Evolutionary conservation across 92 coral and sea anemone species (phyloP).

Genomic region (Actinostola sp.): DNA sequence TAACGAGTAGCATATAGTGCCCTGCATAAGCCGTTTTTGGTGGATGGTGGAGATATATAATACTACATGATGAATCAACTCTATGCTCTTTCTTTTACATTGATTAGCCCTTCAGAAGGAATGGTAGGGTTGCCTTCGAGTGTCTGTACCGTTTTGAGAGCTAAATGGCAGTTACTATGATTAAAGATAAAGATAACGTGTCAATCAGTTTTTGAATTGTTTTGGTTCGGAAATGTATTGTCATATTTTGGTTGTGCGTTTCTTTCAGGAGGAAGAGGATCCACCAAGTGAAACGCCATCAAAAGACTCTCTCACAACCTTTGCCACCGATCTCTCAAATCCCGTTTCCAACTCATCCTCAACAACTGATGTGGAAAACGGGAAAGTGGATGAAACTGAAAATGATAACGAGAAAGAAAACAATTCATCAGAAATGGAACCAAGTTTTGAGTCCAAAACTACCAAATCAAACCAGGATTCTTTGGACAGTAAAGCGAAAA

Average conservation of each 20-base stretch:
- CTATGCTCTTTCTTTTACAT: too few relatives aligned
- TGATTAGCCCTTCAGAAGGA: too few relatives aligned
- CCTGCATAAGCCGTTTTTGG: too few relatives aligned
- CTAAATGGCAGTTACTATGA: too few relatives aligned
- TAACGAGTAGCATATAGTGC: too few relatives aligned
- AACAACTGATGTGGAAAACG: not conserved
- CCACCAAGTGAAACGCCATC: not conserved
- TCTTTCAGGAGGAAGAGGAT: conserved; percentile 9
- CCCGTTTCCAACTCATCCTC: not conserved
- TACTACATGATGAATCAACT: too few relatives aligned
- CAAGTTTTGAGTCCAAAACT: not conserved
- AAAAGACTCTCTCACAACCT: not conserved
- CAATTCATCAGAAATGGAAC: conserved; percentile 3
- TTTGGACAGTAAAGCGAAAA: conserved; percentile 33
- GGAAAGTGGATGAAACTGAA: conserved; percentile 11
- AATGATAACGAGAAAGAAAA: not conserved
- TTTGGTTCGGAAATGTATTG: not conserved
- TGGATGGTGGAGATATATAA: too few relatives aligned
- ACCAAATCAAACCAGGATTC: conserved; percentile 19
- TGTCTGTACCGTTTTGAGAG: too few relatives aligned
- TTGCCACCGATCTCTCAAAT: not conserved
- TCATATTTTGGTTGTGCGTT: not conserved
- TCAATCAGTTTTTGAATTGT: not conserved
- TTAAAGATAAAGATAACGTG: too few relatives aligned
- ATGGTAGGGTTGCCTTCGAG: too few relatives aligned